Base-by-base conservation (phyloP, 2,797 vertebrate genomes). In the Gallinago stenura region DNA sequence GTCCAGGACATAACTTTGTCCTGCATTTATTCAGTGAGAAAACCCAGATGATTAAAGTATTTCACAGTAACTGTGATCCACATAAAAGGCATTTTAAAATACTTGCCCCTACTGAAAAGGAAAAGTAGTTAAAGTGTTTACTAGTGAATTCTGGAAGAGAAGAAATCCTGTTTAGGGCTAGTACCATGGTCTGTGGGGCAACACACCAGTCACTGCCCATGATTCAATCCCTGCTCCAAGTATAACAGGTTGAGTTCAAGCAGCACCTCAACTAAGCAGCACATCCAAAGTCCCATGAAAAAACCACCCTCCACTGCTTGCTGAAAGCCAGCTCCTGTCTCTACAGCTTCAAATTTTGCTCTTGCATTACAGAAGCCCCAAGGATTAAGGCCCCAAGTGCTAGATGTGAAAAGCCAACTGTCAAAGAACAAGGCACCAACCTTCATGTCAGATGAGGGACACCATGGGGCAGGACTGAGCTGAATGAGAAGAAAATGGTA, bases 191-290 rank as follows among this genome's bases (percentile, higher is more conserved):
- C 25, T 20, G 16, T 15, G 39, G 11, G 26, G 12, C 62, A 72
- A 10, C 18, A 39, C 0, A 1, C 11, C 11, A 19, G 2, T 62
- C 48, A 12, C 24, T 8, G 7, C 31, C 53, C 2, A 0, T 9
- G 53, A 46, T 37, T 62, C 41, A 43, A 31, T n/a, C 70, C 37
- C 15, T 39, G 21, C 66, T 35, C 30, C 30, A 41, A 14, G 57
- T 6, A 6, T 9, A 26, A 39, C 0, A 8, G 25, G 9, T 4
- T 45, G 58, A 46, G 20, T 62, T 69, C 65, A 35, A 39, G 24
- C 53, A 92, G 31, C 19, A 20, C 39, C 45, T 62, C 0, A 0
- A 26, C 20, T 64, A 45, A 11, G 45, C 21, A 46, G 45, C 45
- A 28, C 10, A 46, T 43, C 28, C 16, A 1, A 41, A 69, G 15